phyloP scores from a whole-genome alignment of 2,797 vertebrate species.

The Schizopygopsis malacanthus region DNA sequence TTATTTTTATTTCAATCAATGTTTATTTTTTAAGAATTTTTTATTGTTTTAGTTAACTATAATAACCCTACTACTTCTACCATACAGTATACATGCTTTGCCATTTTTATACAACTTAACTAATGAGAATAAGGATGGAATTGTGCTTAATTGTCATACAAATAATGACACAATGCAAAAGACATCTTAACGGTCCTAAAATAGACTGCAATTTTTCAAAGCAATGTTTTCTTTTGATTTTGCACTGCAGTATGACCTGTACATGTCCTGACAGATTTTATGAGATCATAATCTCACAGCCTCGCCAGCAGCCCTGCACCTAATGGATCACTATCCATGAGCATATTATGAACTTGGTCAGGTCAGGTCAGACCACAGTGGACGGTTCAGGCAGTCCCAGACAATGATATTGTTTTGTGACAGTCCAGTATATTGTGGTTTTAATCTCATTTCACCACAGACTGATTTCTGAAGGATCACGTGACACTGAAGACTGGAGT shows the following conservation, averaged over 20 bases:
- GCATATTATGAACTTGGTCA: slow-evolving; percentile 3
- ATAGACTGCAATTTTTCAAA: neutral
- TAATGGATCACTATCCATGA: slow-evolving; percentile 11
- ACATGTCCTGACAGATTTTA: neutral
- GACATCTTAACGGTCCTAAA: neutral
- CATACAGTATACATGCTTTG: neutral
- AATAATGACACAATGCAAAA: neutral
- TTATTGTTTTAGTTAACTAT: neutral
- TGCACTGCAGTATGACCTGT: neutral
- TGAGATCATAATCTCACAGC: slow-evolving; percentile 3
- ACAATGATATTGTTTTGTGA: slow-evolving; percentile 43
- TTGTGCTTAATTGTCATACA: neutral
- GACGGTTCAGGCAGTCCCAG: slow-evolving; percentile 29
- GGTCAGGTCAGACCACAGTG: slow-evolving; percentile 21
- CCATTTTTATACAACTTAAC: neutral
- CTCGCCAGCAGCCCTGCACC: neutral
- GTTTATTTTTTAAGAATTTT: neutral
- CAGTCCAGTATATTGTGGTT: slow-evolving; percentile 29
- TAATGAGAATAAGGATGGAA: neutral
- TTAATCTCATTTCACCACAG: slow-evolving; percentile 48
- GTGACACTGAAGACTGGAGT: neutral
- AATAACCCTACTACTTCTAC: neutral
- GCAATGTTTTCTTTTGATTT: slow-evolving; percentile 12
- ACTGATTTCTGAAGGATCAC: neutral
- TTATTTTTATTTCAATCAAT: no score